Evolutionary conservation across 2,888 invertebrate genomes (phyloP), one percentile per base, ranked within the genome.

Genomic region (Drepana falcataria): DNA sequence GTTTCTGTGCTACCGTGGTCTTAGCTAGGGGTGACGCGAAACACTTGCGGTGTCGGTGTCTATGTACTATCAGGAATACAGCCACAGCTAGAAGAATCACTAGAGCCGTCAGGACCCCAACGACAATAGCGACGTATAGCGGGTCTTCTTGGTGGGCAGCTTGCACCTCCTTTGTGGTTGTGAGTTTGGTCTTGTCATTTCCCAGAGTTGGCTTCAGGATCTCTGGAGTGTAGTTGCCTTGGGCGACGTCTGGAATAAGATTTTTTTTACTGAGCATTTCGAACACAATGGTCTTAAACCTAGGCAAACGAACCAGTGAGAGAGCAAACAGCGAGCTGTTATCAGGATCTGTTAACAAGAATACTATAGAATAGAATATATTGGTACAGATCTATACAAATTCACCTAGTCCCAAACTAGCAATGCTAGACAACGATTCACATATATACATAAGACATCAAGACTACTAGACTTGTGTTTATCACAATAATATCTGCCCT

Each of bases 171-270:
- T 92, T 92, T 65, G 80, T 92, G 49, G 86, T 79, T 41, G 91
- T 80, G 53, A 85, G 79, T 61, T 91, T 87, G 53, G 85, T 85
- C 58, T 90, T 91, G 64, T 92, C 92, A 48, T 91, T 87, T 0
- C 92, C 81, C 51, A 79, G 76, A 0, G 90, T 80, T 0, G 93
- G 92, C 51, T 93, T 93, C 33, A 92, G 87, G 48, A 92, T 91
- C 74, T 96, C 96, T 2, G 92, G 91, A 1, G 94, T 94, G 83
- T 96, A 95, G 83, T 96, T 96, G 7, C 94, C 94, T 77, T 94
- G 94, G 0, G 94, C 94, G 41, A 94, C 89, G 57, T 93, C 94
- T 90, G 82, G 2, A 74, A 77, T 54, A 4, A 44, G 49, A 35
- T 2, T 37, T 44, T 41, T 7, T 41, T 41, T 9, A 44, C 3